Base-by-base conservation (phyloP, 64 coral and sea anemone species). In the Montipora cactus region DNA sequence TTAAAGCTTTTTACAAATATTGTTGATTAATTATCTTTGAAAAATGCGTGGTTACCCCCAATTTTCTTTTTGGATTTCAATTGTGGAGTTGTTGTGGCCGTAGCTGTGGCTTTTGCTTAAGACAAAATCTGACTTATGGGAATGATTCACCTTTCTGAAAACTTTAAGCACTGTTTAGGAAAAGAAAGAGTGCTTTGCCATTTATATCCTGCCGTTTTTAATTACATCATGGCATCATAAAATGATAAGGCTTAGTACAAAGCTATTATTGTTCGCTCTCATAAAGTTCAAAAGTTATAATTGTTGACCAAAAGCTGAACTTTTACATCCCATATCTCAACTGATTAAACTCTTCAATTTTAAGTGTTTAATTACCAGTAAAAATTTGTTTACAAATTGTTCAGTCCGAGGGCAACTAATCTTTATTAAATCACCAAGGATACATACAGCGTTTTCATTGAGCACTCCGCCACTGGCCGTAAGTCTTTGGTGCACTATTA, bases 361-460 rank as follows among this genome's bases (percentile, higher is more conserved):
- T 86, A 23, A 86, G 18, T 70, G 5, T 86, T 86, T 86, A 69
- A 86, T 86, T 50, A 71, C 45, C 19, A 49, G 82, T 50, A 49
- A 86, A 71, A 47, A 64, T 44, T 50, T 72, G 82, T 71, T 71
- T 71, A 86, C 9, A 49, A 86, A 48, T 64, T 50, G 14, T 86
- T 86, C 7, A 67, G 59, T 47, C 37, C 53, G 37, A 84, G 28
- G 10, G 37, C 37, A 18, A 16, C 62, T 45, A 84, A 68, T 84
- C 45, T 71, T 71, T 47, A 47, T 86, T 69, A 49, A 84, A 86
- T 86, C 44, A 21, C 47, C 25, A 64, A 64, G 61, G 61, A 44
- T 76, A 76, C 53, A 11, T 11, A 2, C 22, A 12, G 7, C 7
- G 44, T 46, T 46, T 76, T 15, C 23, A 1, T 45, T 45, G 10